Conservation (phyloP, 2,797 vertebrate species). For the Melanotaenia boesemani region DNA sequence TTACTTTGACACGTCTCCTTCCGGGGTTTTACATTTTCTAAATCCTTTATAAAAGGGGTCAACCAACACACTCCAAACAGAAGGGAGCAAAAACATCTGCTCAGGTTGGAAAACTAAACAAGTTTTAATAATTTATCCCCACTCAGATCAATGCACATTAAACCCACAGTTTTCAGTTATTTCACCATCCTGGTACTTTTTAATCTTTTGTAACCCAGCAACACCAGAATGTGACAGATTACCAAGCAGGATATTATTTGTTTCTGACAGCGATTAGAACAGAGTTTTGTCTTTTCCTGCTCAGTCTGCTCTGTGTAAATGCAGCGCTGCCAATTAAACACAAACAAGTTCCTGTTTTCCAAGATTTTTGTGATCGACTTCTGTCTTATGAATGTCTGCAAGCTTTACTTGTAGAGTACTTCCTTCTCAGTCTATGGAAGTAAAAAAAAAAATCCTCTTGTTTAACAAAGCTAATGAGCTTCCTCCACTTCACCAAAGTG, state of each 20-base stretch:
- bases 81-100: not conserved
- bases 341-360: not conserved
- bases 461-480: not conserved
- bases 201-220: not conserved
- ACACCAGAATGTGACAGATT: not conserved
- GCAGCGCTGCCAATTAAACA: not conserved
- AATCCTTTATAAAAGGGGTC: not conserved
- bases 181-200: not conserved
- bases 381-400: not conserved
- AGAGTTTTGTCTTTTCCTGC: not conserved
- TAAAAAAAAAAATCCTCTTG: not conserved
- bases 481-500: constrained; percentile 1
- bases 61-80: constrained; percentile 7
- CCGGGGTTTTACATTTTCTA: not conserved
- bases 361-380: too few relatives aligned
- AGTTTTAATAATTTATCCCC: constrained; percentile 1
- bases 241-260: not conserved
- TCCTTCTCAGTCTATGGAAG: not conserved
- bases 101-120: not conserved
- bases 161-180: not conserved
- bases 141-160: not conserved
- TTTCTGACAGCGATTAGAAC: not conserved
- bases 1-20: not conserved
- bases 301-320: not conserved
- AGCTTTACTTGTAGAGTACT: not conserved